Evolutionary conservation across 2,797 vertebrate species (phyloP).

Genomic region (Acropternis orthonyx): DNA sequence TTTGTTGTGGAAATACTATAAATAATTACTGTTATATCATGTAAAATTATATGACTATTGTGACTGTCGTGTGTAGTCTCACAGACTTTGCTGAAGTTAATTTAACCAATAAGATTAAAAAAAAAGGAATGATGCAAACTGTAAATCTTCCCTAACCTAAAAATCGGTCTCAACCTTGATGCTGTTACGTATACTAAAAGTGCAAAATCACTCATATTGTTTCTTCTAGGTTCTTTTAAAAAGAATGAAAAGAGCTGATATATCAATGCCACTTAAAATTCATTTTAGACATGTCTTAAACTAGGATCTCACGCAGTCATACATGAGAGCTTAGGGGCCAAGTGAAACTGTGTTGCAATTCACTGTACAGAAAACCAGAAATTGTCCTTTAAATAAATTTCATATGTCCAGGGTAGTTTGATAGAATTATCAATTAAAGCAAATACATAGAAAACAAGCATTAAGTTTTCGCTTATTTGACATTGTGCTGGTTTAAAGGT

Average conservation of each 20-base stretch:
- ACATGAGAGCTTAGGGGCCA: not conserved
- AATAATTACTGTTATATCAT: not conserved
- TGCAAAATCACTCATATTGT: not conserved
- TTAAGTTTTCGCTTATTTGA: not conserved
- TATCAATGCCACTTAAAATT: not conserved
- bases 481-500: too few species aligned
- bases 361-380: not conserved
- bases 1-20: not conserved
- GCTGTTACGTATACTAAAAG: not conserved
- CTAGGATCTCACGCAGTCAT: not conserved
- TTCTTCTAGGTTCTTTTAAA: not conserved
- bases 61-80: not conserved
- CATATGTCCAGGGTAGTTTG: not conserved
- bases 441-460: not conserved
- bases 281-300: not conserved
- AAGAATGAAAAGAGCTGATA: not conserved
- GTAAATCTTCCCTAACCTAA: not conserved
- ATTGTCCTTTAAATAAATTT: not conserved
- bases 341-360: not conserved
- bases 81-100: not conserved
- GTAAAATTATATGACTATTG: not conserved
- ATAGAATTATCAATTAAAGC: not conserved
- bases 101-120: not conserved
- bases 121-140: not conserved
- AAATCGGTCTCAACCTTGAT: not conserved